Percentiles rank a stretch among this genome's conserved stretches.
Evolutionary conservation across 2,888 invertebrate species (phyloP).

Genomic region (Hyppa rectilinea): DNA sequence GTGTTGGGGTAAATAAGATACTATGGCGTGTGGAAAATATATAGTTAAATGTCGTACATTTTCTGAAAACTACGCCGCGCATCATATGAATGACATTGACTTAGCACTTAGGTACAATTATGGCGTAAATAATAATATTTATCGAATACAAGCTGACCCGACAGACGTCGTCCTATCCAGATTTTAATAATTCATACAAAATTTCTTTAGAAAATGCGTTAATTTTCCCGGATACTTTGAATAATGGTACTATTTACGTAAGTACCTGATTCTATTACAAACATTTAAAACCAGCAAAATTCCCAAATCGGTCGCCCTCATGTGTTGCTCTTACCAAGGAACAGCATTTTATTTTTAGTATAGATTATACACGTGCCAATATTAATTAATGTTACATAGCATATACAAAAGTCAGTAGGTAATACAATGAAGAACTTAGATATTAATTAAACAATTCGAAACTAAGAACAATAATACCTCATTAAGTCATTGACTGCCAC

Average conservation of each 20-base stretch:
- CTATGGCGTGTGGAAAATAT: not conserved
- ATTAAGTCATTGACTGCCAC: no score
- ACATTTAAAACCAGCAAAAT: no score
- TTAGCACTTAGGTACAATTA: not conserved
- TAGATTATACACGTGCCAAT: constrained; percentile 1
- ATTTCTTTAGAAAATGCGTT: no score
- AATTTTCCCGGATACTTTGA: no score
- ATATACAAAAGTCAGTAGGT: constrained; percentile 25
- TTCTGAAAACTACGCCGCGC: rapidly evolving
- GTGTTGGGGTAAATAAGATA: constrained; percentile 20
- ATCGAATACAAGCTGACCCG: no score
- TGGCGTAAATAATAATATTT: not conserved
- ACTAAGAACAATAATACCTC: constrained; percentile 39
- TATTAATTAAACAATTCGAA: constrained; percentile 38
- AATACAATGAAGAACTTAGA: constrained; percentile 31
- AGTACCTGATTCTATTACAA: no score
- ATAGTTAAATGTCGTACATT: not conserved
- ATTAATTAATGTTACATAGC: constrained; percentile 13
- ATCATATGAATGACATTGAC: not conserved
- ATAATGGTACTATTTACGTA: no score
- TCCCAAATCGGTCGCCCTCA: no score
- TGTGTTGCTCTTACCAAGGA: no score
- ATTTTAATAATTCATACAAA: no score
- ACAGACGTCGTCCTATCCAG: no score
- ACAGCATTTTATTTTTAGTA: no score